Conservation (phyloP, 2,113 vertebrate species). For the Nerophis ophidion region DNA sequence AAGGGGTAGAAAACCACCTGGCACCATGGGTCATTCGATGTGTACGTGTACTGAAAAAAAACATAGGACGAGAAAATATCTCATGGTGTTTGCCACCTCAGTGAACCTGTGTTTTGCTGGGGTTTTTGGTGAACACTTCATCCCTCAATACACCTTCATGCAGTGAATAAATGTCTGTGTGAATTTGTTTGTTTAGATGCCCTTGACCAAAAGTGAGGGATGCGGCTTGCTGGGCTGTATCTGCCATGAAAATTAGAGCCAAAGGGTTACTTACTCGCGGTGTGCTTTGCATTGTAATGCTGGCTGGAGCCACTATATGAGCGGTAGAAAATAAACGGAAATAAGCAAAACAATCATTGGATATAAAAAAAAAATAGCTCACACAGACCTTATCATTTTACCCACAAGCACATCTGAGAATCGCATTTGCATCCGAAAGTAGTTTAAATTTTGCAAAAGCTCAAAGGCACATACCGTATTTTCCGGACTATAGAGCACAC, state of each 20-base stretch:
- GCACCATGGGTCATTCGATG: constrained; percentile 43
- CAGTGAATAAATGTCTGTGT: constrained; percentile 19
- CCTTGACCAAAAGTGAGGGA: constrained; percentile 57
- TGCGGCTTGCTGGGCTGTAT: constrained; percentile 46
- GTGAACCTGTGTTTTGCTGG: constrained; percentile 36
- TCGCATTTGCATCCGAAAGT: neutral
- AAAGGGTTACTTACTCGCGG: constrained; percentile 33
- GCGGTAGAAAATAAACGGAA: neutral
- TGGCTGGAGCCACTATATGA: constrained; percentile 9
- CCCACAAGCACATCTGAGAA: neutral
- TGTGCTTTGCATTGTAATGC: constrained; percentile 24
- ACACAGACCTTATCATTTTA: neutral
- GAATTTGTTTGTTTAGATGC: constrained; percentile 39
- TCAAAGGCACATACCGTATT: constrained; percentile 1
- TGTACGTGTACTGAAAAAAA: constrained; percentile 11
- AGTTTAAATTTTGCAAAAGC: constrained; percentile 3
- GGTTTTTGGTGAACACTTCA: constrained; percentile 45
- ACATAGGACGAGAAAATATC: constrained; percentile 32
- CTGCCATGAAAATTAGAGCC: constrained; percentile 56
- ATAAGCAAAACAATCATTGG: neutral
- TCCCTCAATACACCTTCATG: constrained; percentile 36
- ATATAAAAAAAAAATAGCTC: constrained; percentile 1
- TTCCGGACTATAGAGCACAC: too few species aligned
- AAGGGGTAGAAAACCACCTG: constrained; percentile 60
- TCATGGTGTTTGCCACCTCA: constrained; percentile 46